Conservation (phyloP, 1,140 invertebrate species). For the Aethina tumida region DNA sequence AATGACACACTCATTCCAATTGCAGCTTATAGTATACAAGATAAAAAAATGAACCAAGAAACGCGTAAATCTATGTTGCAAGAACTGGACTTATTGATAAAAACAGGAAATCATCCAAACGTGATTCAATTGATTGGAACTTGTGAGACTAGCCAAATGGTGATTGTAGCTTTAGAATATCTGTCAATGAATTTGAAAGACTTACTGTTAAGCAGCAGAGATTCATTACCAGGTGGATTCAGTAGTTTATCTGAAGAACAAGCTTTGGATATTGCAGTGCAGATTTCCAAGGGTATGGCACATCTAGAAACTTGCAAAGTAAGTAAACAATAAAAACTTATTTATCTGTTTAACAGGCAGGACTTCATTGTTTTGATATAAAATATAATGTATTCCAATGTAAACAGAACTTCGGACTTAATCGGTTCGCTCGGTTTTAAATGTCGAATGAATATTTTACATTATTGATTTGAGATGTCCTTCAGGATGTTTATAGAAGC, state of each 20-base stretch:
- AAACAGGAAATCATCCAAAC: conserved; percentile 57
- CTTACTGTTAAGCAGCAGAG: conserved; percentile 50
- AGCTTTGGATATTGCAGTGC: conserved; percentile 44
- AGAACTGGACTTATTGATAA: conserved; percentile 61
- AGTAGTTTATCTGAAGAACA: conserved; percentile 50
- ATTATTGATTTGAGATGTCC: no score
- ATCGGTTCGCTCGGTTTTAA: no score
- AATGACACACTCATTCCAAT: conserved; percentile 35
- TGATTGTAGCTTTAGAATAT: conserved; percentile 60
- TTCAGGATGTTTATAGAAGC: no score
- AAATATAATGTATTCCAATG: no score
- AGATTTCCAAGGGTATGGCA: conserved; percentile 55
- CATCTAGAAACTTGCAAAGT: conserved; percentile 48
- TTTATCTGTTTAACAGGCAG: no score
- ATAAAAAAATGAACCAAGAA: conserved; percentile 48
- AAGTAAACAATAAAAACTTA: no score
- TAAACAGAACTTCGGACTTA: no score
- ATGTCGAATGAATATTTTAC: no score
- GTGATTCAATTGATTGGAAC: conserved; percentile 66
- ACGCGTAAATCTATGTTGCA: conserved; percentile 58
- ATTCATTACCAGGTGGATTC: conserved; percentile 50
- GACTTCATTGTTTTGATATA: no score
- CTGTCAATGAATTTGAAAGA: conserved; percentile 57
- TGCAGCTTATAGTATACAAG: conserved; percentile 40
- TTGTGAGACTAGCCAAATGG: conserved; percentile 61